These are phyloP conservation scores for Hippasteria phrygiana DNA, from an alignment of 53 echinoderm and acorn worm genomes.

Conservation along the genomic window DNA sequence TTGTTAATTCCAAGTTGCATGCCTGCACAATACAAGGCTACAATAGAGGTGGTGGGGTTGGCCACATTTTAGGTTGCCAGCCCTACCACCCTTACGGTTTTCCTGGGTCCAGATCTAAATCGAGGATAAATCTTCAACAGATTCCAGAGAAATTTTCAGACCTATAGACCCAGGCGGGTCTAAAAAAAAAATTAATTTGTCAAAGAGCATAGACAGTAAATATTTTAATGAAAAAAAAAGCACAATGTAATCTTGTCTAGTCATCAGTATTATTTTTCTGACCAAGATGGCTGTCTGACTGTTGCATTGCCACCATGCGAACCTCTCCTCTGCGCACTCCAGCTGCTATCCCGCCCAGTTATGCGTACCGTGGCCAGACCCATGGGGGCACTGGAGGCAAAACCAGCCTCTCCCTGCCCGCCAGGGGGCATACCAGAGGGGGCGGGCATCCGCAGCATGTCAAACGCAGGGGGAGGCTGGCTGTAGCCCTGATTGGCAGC, in stretches of 20 bases:
- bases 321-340: slow-evolving; percentile 50
- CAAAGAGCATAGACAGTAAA: too few relatives aligned
- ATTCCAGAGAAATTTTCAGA: too few relatives aligned
- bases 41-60: too few relatives aligned
- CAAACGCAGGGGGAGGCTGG: slow-evolving; percentile 55
- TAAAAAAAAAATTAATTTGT: too few relatives aligned
- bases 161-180: too few relatives aligned
- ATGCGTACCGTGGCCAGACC: slow-evolving; percentile 92
- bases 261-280: slow-evolving; percentile 45
- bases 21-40: too few relatives aligned
- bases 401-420: slow-evolving; percentile 17
- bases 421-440: slow-evolving; percentile 32
- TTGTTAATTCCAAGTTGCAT: too few relatives aligned
- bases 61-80: too few relatives aligned
- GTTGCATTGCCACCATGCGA: slow-evolving; percentile 44
- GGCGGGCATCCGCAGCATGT: slow-evolving; percentile 45
- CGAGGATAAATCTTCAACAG: too few relatives aligned
- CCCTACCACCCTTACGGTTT: too few relatives aligned
- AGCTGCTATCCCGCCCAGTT: slow-evolving; percentile 75
- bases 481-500: slow-evolving; percentile 41
- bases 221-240: not conserved
- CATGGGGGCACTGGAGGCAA: slow-evolving; percentile 51
- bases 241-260: not conserved
- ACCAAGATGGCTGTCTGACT: slow-evolving; percentile 4
- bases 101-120: too few relatives aligned